Evolutionary conservation across 2,888 invertebrate genomes (phyloP), one percentile per base, ranked within the genome.

Genomic region (Temnothorax unifasciatus): DNA sequence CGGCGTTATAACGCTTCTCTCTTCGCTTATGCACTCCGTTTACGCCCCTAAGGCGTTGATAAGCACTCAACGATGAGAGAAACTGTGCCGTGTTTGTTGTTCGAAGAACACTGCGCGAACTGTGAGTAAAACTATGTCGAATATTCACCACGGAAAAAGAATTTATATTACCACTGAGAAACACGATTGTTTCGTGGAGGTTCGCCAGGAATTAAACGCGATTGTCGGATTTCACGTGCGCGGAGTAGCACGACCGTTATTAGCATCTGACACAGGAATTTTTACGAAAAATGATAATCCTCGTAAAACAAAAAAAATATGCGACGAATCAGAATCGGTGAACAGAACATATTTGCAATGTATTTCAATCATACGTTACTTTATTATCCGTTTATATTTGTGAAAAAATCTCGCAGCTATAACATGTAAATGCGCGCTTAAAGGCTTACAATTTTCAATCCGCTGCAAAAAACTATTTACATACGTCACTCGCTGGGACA

Each of bases 31-130:
- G 6, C 68, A 52, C 41, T 25, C 83, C 77, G 73, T 61, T 82
- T 68, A 18, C 79, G 68, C 50, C 29, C 15, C 54, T 15, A 25
- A 61, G 61, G 21, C 34, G 38, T 41, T 41, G 71, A 77, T 52
- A 47, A 47, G 69, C 47, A 82, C 52, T 41, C 59, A 38, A 64
- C 63, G 52, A 57, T 59, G 47, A 73, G 71, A 59, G 77, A 84
- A 83, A 88, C 83, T 86, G 83, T 82, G 84, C 73, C 41, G 76
- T 59, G 76, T 59, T 63, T 69, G 73, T 81, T 68, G 73, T 69
- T 63, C 34, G 50, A 69, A 52, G 64, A 59, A 66, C 75, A 47
- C 59, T 44, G 34, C n/a, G 61, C n/a, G 61, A 41, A 25, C 47
- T 52, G 50, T 13, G 44, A 71, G 69, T 47, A 34, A 82, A 82